These are phyloP conservation scores for Thymallus thymallus DNA, from an alignment of 2,113 vertebrate genomes.

Conservation along the genomic window DNA sequence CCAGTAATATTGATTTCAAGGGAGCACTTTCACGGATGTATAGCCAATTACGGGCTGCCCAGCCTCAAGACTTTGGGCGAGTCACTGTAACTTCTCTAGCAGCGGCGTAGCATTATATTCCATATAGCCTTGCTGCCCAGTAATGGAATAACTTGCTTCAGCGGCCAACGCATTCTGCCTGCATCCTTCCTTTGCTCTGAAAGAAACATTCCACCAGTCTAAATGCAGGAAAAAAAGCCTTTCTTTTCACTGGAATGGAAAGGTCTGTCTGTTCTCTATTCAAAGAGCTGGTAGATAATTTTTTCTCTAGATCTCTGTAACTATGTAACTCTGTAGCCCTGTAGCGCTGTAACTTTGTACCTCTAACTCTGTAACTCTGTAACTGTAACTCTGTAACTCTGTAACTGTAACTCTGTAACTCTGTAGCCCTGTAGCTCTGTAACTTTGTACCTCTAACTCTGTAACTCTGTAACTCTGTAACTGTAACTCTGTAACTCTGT, in stretches of 20 bases:
- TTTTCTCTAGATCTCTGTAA: neutral
- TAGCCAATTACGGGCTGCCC: constrained; percentile 62
- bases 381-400: too few relatives aligned
- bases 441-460: too few relatives aligned
- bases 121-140: constrained; percentile 46
- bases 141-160: constrained; percentile 54
- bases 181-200: neutral
- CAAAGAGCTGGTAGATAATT: constrained; percentile 12
- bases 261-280: constrained; percentile 3
- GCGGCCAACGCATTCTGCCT: constrained; percentile 18
- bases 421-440: too few relatives aligned
- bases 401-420: too few relatives aligned
- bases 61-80: constrained; percentile 48
- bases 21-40: constrained; percentile 65
- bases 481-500: too few relatives aligned
- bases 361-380: too few relatives aligned
- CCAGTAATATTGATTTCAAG: constrained; percentile 67
- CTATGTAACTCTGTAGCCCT: neutral
- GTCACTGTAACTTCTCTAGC: constrained; percentile 53
- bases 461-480: too few relatives aligned
- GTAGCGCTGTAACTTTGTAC: too few relatives aligned
- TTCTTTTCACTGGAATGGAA: constrained; percentile 7
- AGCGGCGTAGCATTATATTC: constrained; percentile 52
- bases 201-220: neutral
- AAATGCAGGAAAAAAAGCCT: neutral